Base-by-base conservation (phyloP, 2,888 invertebrate species). In the Drosophila recens region DNA sequence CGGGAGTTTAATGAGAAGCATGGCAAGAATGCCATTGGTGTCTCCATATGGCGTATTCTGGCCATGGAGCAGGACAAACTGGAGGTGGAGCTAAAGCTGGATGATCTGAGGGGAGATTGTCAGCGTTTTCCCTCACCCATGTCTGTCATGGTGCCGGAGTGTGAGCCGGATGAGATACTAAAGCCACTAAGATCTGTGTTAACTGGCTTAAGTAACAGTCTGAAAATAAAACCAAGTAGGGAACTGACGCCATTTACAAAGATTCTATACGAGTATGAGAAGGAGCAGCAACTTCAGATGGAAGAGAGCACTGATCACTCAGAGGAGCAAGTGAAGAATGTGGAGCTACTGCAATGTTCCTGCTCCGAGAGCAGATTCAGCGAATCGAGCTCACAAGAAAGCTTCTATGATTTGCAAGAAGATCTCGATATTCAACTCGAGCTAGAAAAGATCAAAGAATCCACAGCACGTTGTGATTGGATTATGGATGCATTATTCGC, bases 21-120 rank as follows among this genome's bases (percentile, higher is more conserved):
- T 42, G 79, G 33, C 59, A 48, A 4, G 13, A 3, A 30, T 6
- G 59, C 40, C 0, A 1, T 5, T 1, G 49, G 43, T 3, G 71
- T 70, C 2, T 79, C 80, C 59, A 82, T 91, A 9, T 91, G 89
- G 87, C 74, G 79, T 0, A 91, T 92, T 30, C 59, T 92, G 3
- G 59, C 80, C 0, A 6, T 64, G 30, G 90, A 89, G 0, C 91
- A 90, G 17, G 33, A 54, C 0, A 89, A 90, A 8, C 82, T 92
- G n/a, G 91, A 92, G 38, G 2, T 43, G 4, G 43, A 70, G n/a
- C 36, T 85, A 13, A 23, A 75, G 0, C 11, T 88, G 15, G 3
- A 79, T 10, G 10, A 27, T 3, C 1, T 88, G 0, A 61, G 38
- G 1, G 54, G 72, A 5, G 46, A 36, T 9, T 75, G 68, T 4